Conservation (phyloP, 2,888 invertebrate genomes). For the Macropis europaea region DNA sequence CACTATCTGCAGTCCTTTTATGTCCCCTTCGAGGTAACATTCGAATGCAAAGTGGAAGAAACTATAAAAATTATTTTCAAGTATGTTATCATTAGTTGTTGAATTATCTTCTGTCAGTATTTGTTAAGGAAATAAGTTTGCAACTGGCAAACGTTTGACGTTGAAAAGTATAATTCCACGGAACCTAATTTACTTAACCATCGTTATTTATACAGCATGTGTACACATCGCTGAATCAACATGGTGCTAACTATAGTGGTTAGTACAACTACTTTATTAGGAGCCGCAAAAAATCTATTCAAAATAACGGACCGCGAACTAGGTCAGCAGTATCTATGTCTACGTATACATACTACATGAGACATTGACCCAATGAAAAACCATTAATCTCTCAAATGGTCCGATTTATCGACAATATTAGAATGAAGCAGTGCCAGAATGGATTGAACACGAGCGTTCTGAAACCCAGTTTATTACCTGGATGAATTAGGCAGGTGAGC, state of each 20-base stretch:
- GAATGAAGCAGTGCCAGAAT: background rate
- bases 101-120: too few relatives aligned
- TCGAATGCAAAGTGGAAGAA: too few relatives aligned
- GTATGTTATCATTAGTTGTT: too few relatives aligned
- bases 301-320: constrained; percentile 42
- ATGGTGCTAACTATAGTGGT: background rate
- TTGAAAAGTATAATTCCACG: too few relatives aligned
- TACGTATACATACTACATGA: background rate
- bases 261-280: constrained; percentile 10
- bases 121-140: too few relatives aligned
- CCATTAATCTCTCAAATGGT: constrained; percentile 44
- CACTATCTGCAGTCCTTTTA: too few relatives aligned
- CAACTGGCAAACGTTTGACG: too few relatives aligned
- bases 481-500: constrained; percentile 23
- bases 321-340: constrained; percentile 25
- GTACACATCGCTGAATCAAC: background rate
- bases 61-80: too few relatives aligned
- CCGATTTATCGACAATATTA: constrained; percentile 16
- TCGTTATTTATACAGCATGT: too few relatives aligned
- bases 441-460: background rate
- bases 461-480: constrained; percentile 4
- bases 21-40: too few relatives aligned
- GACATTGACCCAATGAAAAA: constrained; percentile 22
- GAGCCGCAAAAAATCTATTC: constrained; percentile 18
- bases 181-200: too few relatives aligned